These are phyloP conservation scores for Delphinus delphis DNA, from an alignment of 2,113 vertebrate genomes.

Conservation along the genomic window DNA sequence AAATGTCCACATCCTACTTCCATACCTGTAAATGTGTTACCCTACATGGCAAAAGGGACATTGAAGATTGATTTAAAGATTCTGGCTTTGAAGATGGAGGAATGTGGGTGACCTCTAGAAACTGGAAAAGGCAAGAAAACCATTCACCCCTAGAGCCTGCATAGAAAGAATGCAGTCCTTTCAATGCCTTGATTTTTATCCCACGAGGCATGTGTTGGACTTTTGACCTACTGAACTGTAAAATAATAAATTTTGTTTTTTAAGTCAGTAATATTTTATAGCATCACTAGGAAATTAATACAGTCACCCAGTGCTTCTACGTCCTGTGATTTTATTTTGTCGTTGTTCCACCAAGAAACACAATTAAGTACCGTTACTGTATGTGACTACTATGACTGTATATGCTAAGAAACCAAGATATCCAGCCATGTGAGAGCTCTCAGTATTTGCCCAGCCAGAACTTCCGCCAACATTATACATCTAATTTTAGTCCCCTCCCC, in stretches of 20 bases:
- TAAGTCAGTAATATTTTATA: not conserved
- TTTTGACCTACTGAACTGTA: not conserved
- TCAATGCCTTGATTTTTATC: not conserved
- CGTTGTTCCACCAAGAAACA: not conserved
- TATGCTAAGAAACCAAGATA: not conserved
- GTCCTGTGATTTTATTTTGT: not conserved
- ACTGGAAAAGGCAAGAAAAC: not conserved
- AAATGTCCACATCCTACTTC: not conserved
- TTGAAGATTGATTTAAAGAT: not conserved
- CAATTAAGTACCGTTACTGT: not conserved
- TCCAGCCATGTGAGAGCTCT: accelerated
- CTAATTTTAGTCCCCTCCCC: not conserved
- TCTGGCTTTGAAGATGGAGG: not conserved
- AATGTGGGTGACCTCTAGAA: not conserved
- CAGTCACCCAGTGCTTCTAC: not conserved
- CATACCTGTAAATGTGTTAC: not conserved
- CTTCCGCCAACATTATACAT: not conserved
- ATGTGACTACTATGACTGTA: not conserved
- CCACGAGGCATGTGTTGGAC: not conserved
- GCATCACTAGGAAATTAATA: not conserved
- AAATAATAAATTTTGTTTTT: not conserved
- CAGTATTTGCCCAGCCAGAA: not conserved
- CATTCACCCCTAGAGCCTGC: not conserved
- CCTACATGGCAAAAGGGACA: not conserved
- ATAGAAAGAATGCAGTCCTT: not conserved